A percentile compares a stretch with the other conserved stretches of the same genome.
Evolutionary conservation across 2,888 invertebrate genomes (phyloP).

Genomic region (Laspeyria flexula): DNA sequence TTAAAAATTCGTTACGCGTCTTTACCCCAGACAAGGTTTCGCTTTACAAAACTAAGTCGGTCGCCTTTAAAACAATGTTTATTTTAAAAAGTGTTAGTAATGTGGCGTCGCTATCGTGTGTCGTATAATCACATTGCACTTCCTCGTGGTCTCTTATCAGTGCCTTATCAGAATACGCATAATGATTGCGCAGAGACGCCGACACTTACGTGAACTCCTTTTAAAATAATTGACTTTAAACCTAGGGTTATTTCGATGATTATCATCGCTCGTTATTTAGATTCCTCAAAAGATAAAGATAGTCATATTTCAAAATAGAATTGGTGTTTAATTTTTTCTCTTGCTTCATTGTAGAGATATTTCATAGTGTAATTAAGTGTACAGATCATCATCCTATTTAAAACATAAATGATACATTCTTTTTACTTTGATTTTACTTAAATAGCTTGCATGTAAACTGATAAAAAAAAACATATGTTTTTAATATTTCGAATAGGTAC

Average conservation of each 20-base stretch:
- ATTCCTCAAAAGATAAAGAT: too few relatives aligned
- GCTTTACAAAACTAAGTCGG: conserved; percentile 15
- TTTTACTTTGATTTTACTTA: too few relatives aligned
- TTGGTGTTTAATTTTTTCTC: too few relatives aligned
- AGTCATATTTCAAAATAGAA: too few relatives aligned
- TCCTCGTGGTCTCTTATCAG: conserved; percentile 72
- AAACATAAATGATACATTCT: too few relatives aligned
- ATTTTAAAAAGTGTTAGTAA: conserved; percentile 40
- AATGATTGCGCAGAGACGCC: conserved; percentile 55
- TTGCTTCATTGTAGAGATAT: too few relatives aligned
- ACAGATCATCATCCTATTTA: too few relatives aligned
- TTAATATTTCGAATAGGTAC: too few relatives aligned
- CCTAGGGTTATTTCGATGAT: conserved; percentile 6
- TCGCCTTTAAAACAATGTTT: conserved; percentile 26
- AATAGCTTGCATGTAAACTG: too few relatives aligned
- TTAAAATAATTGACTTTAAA: conserved; percentile 43
- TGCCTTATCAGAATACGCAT: conserved; percentile 64
- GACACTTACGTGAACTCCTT: conserved; percentile 27
- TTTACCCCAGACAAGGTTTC: conserved; percentile 19
- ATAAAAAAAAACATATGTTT: too few relatives aligned
- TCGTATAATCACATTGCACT: conserved; percentile 51
- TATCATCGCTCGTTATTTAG: not conserved
- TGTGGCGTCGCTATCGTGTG: conserved; percentile 46
- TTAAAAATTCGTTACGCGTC: conserved; percentile 20
- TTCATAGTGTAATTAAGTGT: too few relatives aligned